Percentiles rank a stretch among this genome's conserved stretches.
These are phyloP conservation scores for Brienomyrus longianalis DNA, from an alignment of 2,113 vertebrate species.

Conservation along the genomic window DNA sequence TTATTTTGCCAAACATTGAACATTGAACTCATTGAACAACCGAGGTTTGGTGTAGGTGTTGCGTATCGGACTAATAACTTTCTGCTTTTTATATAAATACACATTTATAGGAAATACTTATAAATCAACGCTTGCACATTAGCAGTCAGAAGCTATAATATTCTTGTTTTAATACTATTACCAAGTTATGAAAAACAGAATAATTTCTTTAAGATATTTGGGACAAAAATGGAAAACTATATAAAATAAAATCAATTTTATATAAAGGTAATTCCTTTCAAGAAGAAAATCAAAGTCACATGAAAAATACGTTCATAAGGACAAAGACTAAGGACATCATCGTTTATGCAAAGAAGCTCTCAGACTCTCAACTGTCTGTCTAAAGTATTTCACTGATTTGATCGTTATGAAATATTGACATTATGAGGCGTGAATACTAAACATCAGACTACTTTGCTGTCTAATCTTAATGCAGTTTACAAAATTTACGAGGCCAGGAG, in stretches of 20 bases:
- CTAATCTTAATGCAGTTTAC: constrained; percentile 18
- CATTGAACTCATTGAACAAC: too few relatives aligned
- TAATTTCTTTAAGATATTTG: neutral
- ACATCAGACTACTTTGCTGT: constrained; percentile 7
- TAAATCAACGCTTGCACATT: neutral
- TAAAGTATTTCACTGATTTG: constrained; percentile 14
- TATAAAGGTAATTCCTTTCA: neutral
- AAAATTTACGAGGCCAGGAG: constrained; percentile 10
- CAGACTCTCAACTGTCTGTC: neutral
- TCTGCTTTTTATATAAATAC: neutral
- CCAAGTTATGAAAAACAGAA: neutral
- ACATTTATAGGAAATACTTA: neutral
- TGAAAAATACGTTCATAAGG: neutral
- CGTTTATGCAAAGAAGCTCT: neutral
- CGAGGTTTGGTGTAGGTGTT: neutral
- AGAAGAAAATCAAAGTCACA: neutral
- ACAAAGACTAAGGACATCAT: neutral
- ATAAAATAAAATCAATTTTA: neutral
- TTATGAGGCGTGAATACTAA: constrained; percentile 4
- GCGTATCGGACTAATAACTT: neutral
- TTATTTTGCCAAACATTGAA: constrained; percentile 38
- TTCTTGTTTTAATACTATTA: neutral
- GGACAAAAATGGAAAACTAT: neutral
- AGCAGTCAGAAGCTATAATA: neutral
- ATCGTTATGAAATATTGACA: constrained; percentile 21